Percentiles rank a stretch among this genome's conserved stretches.
phyloP scores from a whole-genome alignment of 2,888 invertebrate genomes.

The Tetropium fuscum region DNA sequence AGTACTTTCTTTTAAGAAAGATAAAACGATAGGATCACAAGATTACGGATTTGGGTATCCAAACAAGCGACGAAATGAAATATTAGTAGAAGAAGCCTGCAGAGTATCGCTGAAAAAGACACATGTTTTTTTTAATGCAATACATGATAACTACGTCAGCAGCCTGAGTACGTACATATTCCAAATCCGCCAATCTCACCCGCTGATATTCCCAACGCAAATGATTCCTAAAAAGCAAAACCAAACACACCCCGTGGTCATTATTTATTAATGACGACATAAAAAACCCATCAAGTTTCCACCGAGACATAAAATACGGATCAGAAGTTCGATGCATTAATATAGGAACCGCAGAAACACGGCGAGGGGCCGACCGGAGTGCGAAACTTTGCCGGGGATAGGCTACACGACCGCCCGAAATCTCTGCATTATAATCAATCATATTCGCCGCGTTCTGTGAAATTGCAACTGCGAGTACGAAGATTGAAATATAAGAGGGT shows the following conservation, averaged over 20 bases:
- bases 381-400: constrained; percentile 2
- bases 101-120: no score
- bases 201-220: no score
- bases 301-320: constrained; percentile 26
- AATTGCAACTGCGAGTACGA: constrained; percentile 24
- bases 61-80: no score
- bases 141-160: no score
- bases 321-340: constrained; percentile 28
- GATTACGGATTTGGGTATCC: no score
- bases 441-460: constrained; percentile 24
- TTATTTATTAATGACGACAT: constrained; percentile 28
- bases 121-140: no score
- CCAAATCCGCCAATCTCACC: no score
- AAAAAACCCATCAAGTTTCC: constrained; percentile 27
- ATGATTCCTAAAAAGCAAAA: constrained; percentile 2
- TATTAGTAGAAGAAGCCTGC: no score
- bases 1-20: no score
- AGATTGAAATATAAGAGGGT: constrained; percentile 24
- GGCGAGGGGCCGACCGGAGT: constrained; percentile 7
- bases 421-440: constrained; percentile 30
- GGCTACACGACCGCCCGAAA: constrained; percentile 10
- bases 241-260: constrained; percentile 25
- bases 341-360: constrained; percentile 24
- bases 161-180: no score
- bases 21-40: no score